These are phyloP conservation scores for Erpornis zantholeuca DNA, from an alignment of 2,113 vertebrate species.

Conservation along the genomic window DNA sequence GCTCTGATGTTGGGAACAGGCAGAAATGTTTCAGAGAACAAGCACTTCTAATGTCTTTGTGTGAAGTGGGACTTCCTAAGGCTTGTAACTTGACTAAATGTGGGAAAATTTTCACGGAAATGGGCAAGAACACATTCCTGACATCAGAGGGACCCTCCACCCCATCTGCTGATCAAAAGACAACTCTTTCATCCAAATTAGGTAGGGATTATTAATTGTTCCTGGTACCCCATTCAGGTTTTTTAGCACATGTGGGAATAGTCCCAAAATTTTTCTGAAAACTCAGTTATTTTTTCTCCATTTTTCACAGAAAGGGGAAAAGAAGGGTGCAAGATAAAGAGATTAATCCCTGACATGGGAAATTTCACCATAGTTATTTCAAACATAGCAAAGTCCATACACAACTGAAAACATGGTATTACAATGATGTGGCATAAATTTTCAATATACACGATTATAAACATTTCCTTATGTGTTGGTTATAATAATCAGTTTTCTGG, in stretches of 20 bases:
- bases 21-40: neutral
- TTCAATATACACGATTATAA: neutral
- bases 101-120: neutral
- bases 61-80: neutral
- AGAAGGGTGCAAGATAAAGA: neutral
- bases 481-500: neutral
- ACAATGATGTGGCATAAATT: neutral
- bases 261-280: neutral
- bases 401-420: neutral
- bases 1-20: neutral
- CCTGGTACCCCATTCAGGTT: neutral
- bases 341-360: neutral
- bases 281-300: neutral
- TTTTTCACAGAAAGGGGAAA: neutral
- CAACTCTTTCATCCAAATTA: conserved; percentile 2
- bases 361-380: neutral
- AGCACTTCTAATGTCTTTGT: neutral
- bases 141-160: neutral
- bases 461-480: neutral
- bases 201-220: neutral
- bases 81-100: neutral
- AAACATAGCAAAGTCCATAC: neutral
- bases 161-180: neutral
- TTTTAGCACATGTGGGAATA: neutral
- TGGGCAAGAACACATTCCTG: neutral